Conservation (phyloP, 2,888 invertebrate genomes). For the Pelosia muscerda region DNA sequence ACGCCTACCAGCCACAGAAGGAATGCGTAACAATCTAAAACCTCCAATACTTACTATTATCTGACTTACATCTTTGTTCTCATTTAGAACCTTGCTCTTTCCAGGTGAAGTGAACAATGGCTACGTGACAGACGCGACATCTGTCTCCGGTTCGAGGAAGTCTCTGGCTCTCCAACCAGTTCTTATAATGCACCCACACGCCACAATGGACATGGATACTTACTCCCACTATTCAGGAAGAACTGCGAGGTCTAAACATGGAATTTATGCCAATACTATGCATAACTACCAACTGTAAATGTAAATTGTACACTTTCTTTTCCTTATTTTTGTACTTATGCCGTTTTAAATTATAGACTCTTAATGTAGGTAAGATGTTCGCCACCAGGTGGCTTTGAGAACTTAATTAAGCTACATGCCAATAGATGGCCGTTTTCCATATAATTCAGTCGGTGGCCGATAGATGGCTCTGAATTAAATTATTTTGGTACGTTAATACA, state of each 20-base stretch:
- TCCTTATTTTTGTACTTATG: conserved; percentile 10
- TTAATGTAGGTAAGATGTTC: conserved; percentile 12
- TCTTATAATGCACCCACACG: conserved; percentile 91
- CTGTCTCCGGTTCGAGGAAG: conserved; percentile 94
- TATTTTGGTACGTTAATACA: conserved; percentile 31
- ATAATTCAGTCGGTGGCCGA: conserved; percentile 30
- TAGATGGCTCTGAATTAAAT: conserved; percentile 57
- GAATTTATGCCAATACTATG: conserved; percentile 89
- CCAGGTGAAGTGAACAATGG: conserved; percentile 96
- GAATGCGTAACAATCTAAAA: neutral
- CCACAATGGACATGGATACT: conserved; percentile 89
- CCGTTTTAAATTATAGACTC: neutral
- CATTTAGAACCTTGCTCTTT: conserved; percentile 47
- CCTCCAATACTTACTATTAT: neutral
- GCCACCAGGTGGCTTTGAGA: conserved; percentile 16
- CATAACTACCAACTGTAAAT: conserved; percentile 90
- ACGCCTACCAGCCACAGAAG: neutral
- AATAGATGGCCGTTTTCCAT: conserved; percentile 16
- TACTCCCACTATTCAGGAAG: conserved; percentile 93
- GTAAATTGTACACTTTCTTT: conserved; percentile 8
- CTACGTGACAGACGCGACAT: conserved; percentile 94
- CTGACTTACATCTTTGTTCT: neutral
- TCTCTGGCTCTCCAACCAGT: conserved; percentile 95
- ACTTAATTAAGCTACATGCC: conserved; percentile 28
- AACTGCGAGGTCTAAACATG: conserved; percentile 88